A percentile compares a stretch with the other conserved stretches of the same genome.
Conservation (phyloP, 2,888 invertebrate species). For the Pyralis farinalis region DNA sequence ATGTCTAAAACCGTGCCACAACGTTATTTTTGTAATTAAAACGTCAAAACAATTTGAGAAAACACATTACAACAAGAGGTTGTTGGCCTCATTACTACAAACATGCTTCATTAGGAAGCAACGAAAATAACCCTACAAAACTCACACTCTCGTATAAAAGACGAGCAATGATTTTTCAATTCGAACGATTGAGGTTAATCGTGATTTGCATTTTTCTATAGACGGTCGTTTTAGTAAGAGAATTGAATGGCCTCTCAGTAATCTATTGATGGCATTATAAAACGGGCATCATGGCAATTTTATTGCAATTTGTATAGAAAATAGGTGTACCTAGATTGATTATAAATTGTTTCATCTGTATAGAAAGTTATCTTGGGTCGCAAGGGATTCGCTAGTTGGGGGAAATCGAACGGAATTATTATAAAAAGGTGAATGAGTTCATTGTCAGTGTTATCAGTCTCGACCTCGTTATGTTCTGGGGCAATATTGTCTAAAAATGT, state of each 20-base stretch:
- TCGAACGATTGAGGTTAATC: conserved; percentile 21
- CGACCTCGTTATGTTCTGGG: conserved; percentile 13
- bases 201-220: conserved; percentile 10
- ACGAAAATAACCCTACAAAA: conserved; percentile 31
- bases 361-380: conserved; percentile 25
- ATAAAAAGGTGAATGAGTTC: conserved; percentile 1
- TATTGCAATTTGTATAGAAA: conserved; percentile 28
- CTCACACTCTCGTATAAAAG: conserved; percentile 20
- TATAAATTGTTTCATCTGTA: conserved; percentile 24
- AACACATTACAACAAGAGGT: conserved; percentile 29
- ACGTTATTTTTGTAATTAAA: conserved; percentile 19
- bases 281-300: conserved; percentile 32
- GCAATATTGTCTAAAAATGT: conserved; percentile 6
- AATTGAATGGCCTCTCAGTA: conserved; percentile 13
- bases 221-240: background rate
- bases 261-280: conserved; percentile 25
- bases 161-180: conserved; percentile 9
- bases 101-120: conserved; percentile 42
- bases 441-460: conserved; percentile 14
- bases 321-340: conserved; percentile 20
- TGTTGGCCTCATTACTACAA: conserved; percentile 46
- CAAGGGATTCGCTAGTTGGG: conserved; percentile 15
- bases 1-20: too few species aligned
- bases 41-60: conserved; percentile 18
- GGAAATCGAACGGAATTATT: background rate